Evolutionary conservation across 2,113 vertebrate species (phyloP), one percentile per base, ranked within the genome.

Genomic region (Myotis brandtii): DNA sequence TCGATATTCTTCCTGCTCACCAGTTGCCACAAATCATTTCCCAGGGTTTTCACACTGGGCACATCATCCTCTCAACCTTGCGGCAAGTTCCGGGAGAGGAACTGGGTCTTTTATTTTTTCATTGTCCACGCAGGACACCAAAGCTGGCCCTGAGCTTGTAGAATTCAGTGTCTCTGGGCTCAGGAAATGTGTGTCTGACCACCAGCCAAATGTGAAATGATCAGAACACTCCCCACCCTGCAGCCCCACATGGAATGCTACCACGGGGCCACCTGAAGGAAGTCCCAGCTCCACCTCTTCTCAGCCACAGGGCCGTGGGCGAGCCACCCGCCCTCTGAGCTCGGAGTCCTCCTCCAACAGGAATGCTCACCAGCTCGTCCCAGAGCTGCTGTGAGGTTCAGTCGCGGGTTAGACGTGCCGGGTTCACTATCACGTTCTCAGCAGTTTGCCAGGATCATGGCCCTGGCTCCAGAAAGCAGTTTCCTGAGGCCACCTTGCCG

Each of bases 331-430:
- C 46, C n/a, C 81, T 59, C 56, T 13, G 50, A 43, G 23, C 43
- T 16, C 50, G 3, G 14, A 0, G 13, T 0, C 23, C 14, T 2
- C 0, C 64, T 25, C 32, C 13, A 25, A 18, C 0, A 18, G 21
- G 21, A 46, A 6, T 6, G 4, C 2, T 0, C 27, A 34, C 1
- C 6, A 6, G 14, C 4, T 2, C 13, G 37, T 27, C 27, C 81
- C 70, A 16, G 82, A 56, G 90, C 5, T 56, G 43, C 92, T 50
- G 10, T 9, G 14, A 11, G 12, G 10, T 8, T n/a, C 20, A 2
- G 2, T 62, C 50, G 11, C 2, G 0, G 30, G 12, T 17, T 72
- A 32, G 20, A 18, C 0, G n/a, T 1, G 20, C 20, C 14, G 9
- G 12, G 50, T 23, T 70, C 43, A 11, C 37, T 17, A 13, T 2